Percentiles rank a stretch among this genome's conserved stretches.
These are phyloP conservation scores for Drosophila orena DNA, from an alignment of 1,140 invertebrate genomes.

Conservation along the genomic window DNA sequence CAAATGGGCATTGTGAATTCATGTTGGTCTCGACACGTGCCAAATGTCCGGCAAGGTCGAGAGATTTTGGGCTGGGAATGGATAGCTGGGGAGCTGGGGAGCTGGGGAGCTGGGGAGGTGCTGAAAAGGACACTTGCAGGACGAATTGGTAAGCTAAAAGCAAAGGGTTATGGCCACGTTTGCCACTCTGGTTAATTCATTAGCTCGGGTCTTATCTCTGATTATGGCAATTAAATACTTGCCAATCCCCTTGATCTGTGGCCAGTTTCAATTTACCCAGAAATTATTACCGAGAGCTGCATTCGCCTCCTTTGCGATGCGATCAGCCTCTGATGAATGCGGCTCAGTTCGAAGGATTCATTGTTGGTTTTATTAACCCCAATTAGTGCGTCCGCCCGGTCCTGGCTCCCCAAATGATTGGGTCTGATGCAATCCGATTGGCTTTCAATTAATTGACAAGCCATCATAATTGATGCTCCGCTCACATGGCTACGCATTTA, in stretches of 20 bases:
- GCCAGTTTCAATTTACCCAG: conserved; percentile 14
- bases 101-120: background rate
- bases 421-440: conserved; percentile 52
- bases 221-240: conserved; percentile 32
- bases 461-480: conserved; percentile 68
- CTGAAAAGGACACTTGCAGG: conserved; percentile 19
- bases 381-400: conserved; percentile 43
- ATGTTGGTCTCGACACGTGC: conserved; percentile 71
- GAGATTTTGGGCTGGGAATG: conserved; percentile 6
- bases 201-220: conserved; percentile 7
- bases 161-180: conserved; percentile 36
- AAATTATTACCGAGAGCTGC: background rate
- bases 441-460: conserved; percentile 75
- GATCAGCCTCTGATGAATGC: conserved; percentile 7
- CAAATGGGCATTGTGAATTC: conserved; percentile 75
- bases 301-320: background rate
- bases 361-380: conserved; percentile 66
- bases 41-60: conserved; percentile 38
- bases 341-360: conserved; percentile 8
- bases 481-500: conserved; percentile 34
- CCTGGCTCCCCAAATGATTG: background rate
- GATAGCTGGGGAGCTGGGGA: too few relatives aligned
- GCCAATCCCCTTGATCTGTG: conserved; percentile 29
- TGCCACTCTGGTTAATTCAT: conserved; percentile 9
- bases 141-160: conserved; percentile 6